Base-by-base conservation (phyloP, 1,140 invertebrate genomes). In the Penaeus indicus region DNA sequence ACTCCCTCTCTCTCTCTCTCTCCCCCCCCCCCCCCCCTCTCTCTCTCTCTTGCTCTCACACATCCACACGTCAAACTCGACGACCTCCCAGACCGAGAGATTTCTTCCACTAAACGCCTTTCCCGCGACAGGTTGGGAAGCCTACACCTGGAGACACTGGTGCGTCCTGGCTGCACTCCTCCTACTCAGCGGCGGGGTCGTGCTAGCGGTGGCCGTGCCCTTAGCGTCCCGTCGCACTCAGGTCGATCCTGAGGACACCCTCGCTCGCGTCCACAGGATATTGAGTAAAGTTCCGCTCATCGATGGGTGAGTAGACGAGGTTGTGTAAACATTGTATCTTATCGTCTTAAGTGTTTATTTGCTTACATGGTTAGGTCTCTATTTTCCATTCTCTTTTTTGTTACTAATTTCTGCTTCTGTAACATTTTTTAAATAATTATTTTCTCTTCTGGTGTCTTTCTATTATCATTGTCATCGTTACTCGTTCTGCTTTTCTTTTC, bases 261-360 rank as follows among this genome's bases (percentile, higher is more conserved):
- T 88, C 86, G 80, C 86, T 32, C 69, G 86, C 2, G 86, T 88
- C 81, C 86, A 88, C 72, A 81, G 82, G 69, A 88, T 88, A 81
- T 82, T 88, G 69, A 84, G 81, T 61, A 88, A 67, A 69, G 89
- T 90, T 38, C 89, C 89, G 1, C 89, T 90, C 89, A 87, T 90
- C 67, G 89, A 90, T 75, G 89, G 89, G 89, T 90, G 72, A 90
- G 89, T 90, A 38, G 22, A 54, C 16, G 54, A 13, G 54, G 54
- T 13, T 54, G 10, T 54, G 54, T 54, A 11, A 11, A 54, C 16
- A 11, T 13, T 54, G 16, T 8, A 54, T 54, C 54, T 11, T 54
- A 13, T 54, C 4, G 5, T 16, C 16, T 54, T 1, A 13, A 13
- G 54, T 11, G 54, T 11, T 47, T 5, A 11, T 54, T 54, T 54